phyloP scores from a whole-genome alignment of 2,888 invertebrate species.

The Anaspis maculata region DNA sequence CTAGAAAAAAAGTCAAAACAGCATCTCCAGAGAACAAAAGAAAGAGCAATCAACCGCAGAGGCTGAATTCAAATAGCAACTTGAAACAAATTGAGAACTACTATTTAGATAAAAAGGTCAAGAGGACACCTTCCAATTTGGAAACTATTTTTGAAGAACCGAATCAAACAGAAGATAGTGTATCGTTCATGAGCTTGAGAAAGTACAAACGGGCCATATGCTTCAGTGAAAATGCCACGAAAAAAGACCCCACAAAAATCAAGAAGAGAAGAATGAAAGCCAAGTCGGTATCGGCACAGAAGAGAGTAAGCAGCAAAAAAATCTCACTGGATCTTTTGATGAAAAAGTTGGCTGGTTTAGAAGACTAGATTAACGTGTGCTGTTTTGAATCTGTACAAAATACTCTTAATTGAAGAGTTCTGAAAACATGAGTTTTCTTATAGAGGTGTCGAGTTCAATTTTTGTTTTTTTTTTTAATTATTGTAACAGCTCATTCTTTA shows the following conservation, averaged over 20 bases:
- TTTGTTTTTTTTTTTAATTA: too few species aligned
- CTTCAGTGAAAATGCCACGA: conserved; percentile 1
- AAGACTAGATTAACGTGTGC: too few species aligned
- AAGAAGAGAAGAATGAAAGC: conserved; percentile 8
- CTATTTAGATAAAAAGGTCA: conserved; percentile 12
- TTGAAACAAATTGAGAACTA: conserved; percentile 8
- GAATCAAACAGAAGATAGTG: conserved; percentile 3
- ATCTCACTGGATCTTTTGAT: conserved; percentile 4
- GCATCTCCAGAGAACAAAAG: too few species aligned
- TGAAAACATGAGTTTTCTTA: too few species aligned
- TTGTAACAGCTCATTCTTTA: too few species aligned
- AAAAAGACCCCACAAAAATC: conserved; percentile 5
- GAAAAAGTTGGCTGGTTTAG: conserved; percentile 5
- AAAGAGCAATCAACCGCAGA: too few species aligned
- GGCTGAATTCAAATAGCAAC: too few species aligned
- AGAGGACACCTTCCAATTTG: conserved; percentile 5
- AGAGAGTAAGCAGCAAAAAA: conserved; percentile 4
- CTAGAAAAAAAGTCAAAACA: too few species aligned
- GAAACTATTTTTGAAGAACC: conserved; percentile 14
- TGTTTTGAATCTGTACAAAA: neutral
- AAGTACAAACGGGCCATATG: conserved; percentile 5
- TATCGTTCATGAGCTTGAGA: conserved; percentile 5
- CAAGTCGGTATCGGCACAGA: neutral
- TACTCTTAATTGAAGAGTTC: too few species aligned
- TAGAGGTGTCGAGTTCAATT: too few species aligned